Base-by-base conservation (phyloP, 2,113 vertebrate species). In the Bagarius yarrelli region DNA sequence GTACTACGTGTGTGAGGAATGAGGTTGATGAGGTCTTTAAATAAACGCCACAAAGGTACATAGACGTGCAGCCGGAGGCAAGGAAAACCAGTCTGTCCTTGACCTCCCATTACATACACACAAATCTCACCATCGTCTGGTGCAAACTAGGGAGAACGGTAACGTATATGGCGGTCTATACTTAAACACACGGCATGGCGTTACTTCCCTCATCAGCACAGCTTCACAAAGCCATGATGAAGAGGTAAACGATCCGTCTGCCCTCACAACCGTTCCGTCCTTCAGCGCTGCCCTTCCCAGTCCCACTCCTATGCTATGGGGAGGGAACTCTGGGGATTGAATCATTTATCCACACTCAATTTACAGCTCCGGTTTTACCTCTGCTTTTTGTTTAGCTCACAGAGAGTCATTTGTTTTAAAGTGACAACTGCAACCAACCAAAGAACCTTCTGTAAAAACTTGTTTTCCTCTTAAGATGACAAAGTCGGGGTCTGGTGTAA, bases 11-110 rank as follows among this genome's bases (percentile, higher is more conserved):
- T 80, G 72, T 34, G 82, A 78, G 63, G 64, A 36, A 30, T n/a
- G 60, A 78, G 86, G 84, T 89, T 86, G 88, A 89, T 88, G 87
- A 85, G 87, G 88, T 88, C 89, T 90, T 92, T 94, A 93, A 91
- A 93, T 92, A 93, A 91, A 92, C 81, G 87, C 89, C 90, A 88
- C 91, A 87, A 89, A 91, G 90, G 91, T 90, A 87, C 87, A 89
- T 86, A 86, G 86, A 83, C 84, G 85, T 90, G 89, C 88, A 90
- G 90, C 91, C 90, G 88, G 89, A 90, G 91, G 93, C 91, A 83
- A 83, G 84, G 83, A 84, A 75, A 50, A 79, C 59, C 53, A 50
- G 36, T 67, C 71, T 79, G 75, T 69, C 14, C 32, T 52, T 67
- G 61, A 71, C 75, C 79, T 76, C 70, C 21, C 16, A 36, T 44